Evolutionary conservation across 2,888 invertebrate species (phyloP), one percentile per base, ranked within the genome.

Genomic region (Trissolcus japonicus): DNA sequence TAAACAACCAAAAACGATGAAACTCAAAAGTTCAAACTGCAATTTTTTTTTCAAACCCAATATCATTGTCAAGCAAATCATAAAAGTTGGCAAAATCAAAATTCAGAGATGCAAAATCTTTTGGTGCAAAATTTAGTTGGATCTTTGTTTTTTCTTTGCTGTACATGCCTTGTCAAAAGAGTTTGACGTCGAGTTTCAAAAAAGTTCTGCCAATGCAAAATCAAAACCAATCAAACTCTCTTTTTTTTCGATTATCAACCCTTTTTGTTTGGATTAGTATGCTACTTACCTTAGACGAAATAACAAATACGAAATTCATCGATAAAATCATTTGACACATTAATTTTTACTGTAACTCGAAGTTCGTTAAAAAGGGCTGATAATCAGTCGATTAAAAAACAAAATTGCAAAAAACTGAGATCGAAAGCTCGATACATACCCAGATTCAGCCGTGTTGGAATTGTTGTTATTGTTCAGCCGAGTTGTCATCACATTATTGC

Each of bases 361-460:
- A 11, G 16, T 46, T 16, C 46, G 14, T n/a, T 46, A 2, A 66
- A 65, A 76, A 76, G 61, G 61, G 51, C 65, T 63, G 35, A 75
- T 59, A 35, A 46, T 40, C 13, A 40, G 59, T 40, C 51, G 50
- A 11, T 4, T 6, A 46, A 53, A 46, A 53, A 53, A 17, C 14
- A 1, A 19, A 48, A 17, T 53, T 41, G 50, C 13, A 25, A n/a
- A n/a, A n/a, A 65, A 25, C 25, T 25, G 25, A 6, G 25, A 25
- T 4, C 7, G 1, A 51, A 51, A 51, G 21, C 2, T 35, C 4
- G 63, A 81, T 86, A 88, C 89, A 84, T 86, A 89, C 89, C 88
- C 89, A 65, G 85, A 85, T 78, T 88, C 88, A 69, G 81, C 83
- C 59, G 80, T 81, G 61, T 85, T 79, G 80, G 85, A 84, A 79